A percentile compares a stretch with the other conserved stretches of the same genome.
Conservation (phyloP, 2,888 invertebrate genomes). For the Lysandra coridon region DNA sequence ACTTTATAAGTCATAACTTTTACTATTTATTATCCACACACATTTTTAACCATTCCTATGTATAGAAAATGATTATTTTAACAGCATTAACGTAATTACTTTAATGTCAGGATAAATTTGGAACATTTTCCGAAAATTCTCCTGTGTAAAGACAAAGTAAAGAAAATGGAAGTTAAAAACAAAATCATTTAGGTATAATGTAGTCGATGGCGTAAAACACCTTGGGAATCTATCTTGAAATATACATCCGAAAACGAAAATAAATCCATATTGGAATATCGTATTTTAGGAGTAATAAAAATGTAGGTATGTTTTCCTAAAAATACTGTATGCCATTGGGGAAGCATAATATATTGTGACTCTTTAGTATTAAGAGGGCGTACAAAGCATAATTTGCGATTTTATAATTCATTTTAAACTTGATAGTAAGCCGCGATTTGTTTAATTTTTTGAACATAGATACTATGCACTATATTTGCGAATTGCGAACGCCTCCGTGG, state of each 20-base stretch:
- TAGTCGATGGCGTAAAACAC: background rate
- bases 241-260: background rate
- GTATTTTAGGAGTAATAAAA: background rate
- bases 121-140: conserved; percentile 1
- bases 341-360: background rate
- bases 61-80: background rate
- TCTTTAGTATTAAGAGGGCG: no score
- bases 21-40: no score
- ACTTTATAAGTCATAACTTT: no score
- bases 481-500: no score
- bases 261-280: conserved; percentile 10
- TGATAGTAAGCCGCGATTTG: no score
- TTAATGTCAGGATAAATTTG: background rate
- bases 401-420: no score
- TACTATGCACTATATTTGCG: no score
- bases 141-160: background rate
- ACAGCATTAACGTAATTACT: background rate
- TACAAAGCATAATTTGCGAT: no score
- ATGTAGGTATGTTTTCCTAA: background rate
- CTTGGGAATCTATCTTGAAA: conserved; percentile 9
- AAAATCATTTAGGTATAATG: conserved; percentile 3
- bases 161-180: conserved; percentile 9
- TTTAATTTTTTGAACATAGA: no score
- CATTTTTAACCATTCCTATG: no score
- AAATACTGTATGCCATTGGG: background rate